These are phyloP conservation scores for Eristalis tenax DNA, from an alignment of 2,888 invertebrate species.

Conservation along the genomic window DNA sequence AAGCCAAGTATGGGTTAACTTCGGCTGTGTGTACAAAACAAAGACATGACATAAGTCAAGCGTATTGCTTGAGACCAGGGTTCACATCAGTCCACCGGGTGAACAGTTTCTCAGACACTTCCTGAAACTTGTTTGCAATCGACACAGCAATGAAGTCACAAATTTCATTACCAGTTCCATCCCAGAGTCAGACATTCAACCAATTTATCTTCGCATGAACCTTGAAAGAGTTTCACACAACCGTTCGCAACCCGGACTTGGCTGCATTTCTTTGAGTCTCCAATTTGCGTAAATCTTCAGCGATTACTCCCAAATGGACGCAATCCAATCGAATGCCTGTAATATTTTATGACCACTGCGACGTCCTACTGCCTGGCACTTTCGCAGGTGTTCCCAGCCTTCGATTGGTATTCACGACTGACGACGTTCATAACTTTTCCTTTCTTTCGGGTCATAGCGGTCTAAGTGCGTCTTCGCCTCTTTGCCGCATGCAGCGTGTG, in stretches of 20 bases:
- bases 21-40: too few species aligned
- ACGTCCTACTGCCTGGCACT: constrained; percentile 7
- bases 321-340: background rate
- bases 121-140: too few species aligned
- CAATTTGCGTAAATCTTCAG: background rate
- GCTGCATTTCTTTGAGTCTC: background rate
- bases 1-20: too few species aligned
- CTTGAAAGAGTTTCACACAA: background rate
- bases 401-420: constrained; percentile 24
- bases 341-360: background rate
- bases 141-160: too few species aligned
- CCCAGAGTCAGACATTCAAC: background rate
- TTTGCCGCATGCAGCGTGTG: constrained; percentile 4
- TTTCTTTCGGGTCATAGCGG: constrained; percentile 25
- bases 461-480: constrained; percentile 8
- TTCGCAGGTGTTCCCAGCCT: constrained; percentile 21
- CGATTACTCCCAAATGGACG: background rate
- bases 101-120: too few species aligned
- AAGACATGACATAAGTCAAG: too few species aligned
- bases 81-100: too few species aligned
- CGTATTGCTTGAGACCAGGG: too few species aligned
- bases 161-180: too few species aligned
- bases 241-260: background rate
- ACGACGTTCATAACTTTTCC: constrained; percentile 25
- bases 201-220: too few species aligned